Percentiles rank a stretch among this genome's conserved stretches.
phyloP scores from a whole-genome alignment of 2,797 vertebrate genomes.

The Sorex maritimensis region DNA sequence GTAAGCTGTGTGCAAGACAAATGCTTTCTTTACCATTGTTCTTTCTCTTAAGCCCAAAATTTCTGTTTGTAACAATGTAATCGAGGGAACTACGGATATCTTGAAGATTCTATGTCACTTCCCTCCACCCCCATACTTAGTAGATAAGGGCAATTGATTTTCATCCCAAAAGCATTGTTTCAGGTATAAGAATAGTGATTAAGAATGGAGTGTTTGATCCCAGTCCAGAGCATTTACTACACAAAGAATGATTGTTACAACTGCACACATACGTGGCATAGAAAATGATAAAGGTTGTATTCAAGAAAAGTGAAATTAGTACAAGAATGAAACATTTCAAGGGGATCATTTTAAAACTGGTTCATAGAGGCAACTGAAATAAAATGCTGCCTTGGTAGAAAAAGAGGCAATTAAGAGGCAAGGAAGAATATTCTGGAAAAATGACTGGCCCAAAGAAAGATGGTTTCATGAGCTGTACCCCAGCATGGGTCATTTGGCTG shows the following conservation, averaged over 20 bases:
- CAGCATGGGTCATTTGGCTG: not conserved
- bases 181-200: not conserved
- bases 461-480: not conserved
- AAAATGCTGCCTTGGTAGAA: rapidly evolving
- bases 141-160: not conserved
- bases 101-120: not conserved
- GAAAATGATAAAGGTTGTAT: not conserved
- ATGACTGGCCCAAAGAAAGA: not conserved
- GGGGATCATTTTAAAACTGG: not conserved
- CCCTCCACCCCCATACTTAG: not conserved
- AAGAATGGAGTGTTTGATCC: not conserved
- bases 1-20: too few species aligned
- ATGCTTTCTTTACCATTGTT: too few species aligned
- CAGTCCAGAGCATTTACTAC: not conserved
- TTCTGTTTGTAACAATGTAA: not conserved
- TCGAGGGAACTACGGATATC: not conserved
- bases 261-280: not conserved
- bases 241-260: not conserved
- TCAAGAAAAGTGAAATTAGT: conserved; percentile 13
- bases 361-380: not conserved
- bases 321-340: not conserved
- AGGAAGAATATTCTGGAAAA: not conserved
- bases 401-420: not conserved
- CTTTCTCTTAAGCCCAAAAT: too few species aligned
- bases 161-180: not conserved